Evolutionary conservation across 2,797 vertebrate species (phyloP), one percentile per base, ranked within the genome.

Genomic region (Sphenodon punctatus): DNA sequence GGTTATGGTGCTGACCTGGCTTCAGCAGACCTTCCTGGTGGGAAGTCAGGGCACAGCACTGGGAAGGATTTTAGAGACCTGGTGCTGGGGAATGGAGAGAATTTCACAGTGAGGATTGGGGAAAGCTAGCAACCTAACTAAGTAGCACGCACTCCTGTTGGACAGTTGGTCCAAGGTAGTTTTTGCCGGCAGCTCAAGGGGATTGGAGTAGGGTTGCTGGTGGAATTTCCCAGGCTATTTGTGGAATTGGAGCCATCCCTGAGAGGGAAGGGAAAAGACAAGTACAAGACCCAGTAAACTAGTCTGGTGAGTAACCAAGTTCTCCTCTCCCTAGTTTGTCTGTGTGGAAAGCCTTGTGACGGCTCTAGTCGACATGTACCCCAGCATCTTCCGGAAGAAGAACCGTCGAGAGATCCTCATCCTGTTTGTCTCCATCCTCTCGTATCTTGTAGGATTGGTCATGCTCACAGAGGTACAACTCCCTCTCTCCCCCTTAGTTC

Each of bases 341-440:
- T 98, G 98, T 0, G 97, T 99, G 91, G 98, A 99, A 88, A 98
- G 98, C 91, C 95, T 99, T 61, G 98, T 98, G 78, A 99, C 98
- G 0, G 97, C 98, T 16, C 86, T 98, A 85, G 97, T 99, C 86
- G 98, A 99, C 94, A 98, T 99, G 98, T 97, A 98, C 74, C 98
- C 98, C 10, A 91, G 87, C 8, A 93, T 96, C 61, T 98, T 99
- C 92, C 97, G 97, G 19, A 97, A 97, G 89, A 98, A 98, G 93
- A 96, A 98, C 88, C 96, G 97, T 66, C 95, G 98, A 56, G 98
- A 99, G 93, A 94, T 95, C 45, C 97, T 99, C 70, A 99, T 99
- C 91, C 92, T 99, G 22, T 93, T 84, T 0, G 94, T 99, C 75
- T 97, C 97, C 2, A 16, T 98, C 45, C 27, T 97, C 45, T 99